Evolutionary conservation across 2,113 vertebrate species (phyloP).

Genomic region (Perognathus longimembris): DNA sequence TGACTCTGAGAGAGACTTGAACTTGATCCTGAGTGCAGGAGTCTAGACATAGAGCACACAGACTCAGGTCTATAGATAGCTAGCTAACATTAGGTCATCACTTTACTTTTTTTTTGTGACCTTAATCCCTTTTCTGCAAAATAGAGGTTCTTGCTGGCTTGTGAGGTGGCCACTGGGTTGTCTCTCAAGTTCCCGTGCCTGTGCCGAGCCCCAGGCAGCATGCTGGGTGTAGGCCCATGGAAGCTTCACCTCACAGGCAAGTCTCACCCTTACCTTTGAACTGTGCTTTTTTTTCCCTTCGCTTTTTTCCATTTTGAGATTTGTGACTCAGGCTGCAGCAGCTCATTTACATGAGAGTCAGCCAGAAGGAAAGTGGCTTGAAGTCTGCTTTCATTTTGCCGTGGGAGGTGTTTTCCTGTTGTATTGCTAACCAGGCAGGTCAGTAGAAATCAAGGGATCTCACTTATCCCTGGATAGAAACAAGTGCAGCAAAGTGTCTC

Average conservation of each 20-base stretch:
- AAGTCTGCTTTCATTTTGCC: conserved; percentile 67
- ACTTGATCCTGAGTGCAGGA: neutral
- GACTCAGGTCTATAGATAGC: neutral
- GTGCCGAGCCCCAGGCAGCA: neutral
- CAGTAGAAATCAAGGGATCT: conserved; percentile 60
- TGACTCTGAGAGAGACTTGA: neutral
- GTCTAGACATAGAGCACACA: neutral
- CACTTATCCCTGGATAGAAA: conserved; percentile 60
- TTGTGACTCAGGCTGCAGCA: conserved; percentile 75
- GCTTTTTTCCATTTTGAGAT: conserved; percentile 73
- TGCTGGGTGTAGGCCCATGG: neutral
- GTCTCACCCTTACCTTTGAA: conserved; percentile 52
- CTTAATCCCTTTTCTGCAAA: conserved; percentile 9
- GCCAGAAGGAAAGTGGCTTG: conserved; percentile 65
- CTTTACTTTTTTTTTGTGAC: conserved; percentile 36
- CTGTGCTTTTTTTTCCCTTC: neutral
- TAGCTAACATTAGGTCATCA: neutral
- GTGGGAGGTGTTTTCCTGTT: conserved; percentile 73
- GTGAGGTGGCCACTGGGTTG: neutral
- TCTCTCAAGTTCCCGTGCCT: neutral
- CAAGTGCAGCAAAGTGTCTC: conserved; percentile 4
- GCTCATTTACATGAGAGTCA: conserved; percentile 77
- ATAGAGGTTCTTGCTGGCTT: neutral
- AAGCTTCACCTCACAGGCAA: neutral
- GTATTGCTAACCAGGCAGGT: conserved; percentile 71